Base-by-base conservation (phyloP, 1,140 invertebrate species). In the Oryctes rhinoceros region DNA sequence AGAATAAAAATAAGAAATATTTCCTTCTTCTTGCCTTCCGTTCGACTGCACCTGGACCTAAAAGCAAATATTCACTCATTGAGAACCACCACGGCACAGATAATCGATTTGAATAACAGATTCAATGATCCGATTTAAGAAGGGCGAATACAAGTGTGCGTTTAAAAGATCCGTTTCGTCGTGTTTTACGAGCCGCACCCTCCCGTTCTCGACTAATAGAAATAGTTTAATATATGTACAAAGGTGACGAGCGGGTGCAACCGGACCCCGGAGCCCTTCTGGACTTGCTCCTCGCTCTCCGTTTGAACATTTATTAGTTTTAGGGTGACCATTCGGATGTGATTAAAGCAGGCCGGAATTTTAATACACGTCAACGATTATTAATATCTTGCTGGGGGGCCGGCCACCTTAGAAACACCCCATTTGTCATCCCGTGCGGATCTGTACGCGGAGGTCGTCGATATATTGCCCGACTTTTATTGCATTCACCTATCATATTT, bases 231-330 rank as follows among this genome's bases (percentile, higher is more conserved):
- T 59, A 59, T 59, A 6, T 74, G 67, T 39, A 74, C 20, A 74
- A 74, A 74, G 67, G 20, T 74, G 67, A 24, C 67, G 67, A 74
- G 20, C 15, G 20, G 67, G 67, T 39, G 20, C 67, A 13, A 24
- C 20, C 20, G 20, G 35, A 74, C 67, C 20, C 67, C 20, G 67
- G 18, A 15, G 67, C 67, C 30, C 67, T 35, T 24, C 18, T 74
- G 39, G 39, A 39, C 39, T 39, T 39, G 39, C 67, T 74, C 67
- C 67, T 3, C 35, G 35, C 24, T 35, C 67, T 13, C 30, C 24
- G 67, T 74, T 74, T 74, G 67, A 74, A 74, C 67, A 74, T 74
- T 74, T 74, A 74, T 74, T 74, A 74, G 67, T 74, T 74, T 74
- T 74, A 24, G 67, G 67, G 67, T 74, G 67, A 74, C 67, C 67